These are phyloP conservation scores for Bos indicus DNA, from an alignment of 2,113 vertebrate genomes.

Conservation along the genomic window DNA sequence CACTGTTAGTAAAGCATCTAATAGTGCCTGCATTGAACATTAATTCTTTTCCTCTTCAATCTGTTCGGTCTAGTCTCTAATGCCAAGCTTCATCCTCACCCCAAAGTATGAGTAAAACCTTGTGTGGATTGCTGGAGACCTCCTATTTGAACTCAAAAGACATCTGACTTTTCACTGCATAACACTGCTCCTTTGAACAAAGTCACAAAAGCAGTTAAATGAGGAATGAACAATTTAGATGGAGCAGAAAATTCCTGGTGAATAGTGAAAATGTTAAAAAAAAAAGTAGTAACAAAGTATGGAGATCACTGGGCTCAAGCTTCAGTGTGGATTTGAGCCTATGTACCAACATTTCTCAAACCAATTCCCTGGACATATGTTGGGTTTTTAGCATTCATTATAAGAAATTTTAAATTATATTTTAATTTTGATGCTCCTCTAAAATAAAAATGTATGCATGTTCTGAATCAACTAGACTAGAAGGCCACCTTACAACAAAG, in stretches of 20 bases:
- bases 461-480: neutral
- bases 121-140: neutral
- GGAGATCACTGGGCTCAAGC: neutral
- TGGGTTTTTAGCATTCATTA: neutral
- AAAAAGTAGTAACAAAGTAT: neutral
- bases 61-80: neutral
- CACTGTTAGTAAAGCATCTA: neutral
- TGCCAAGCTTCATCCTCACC: neutral
- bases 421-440: neutral
- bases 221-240: neutral
- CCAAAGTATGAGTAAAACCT: neutral
- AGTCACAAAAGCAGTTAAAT: neutral
- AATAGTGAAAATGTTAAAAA: neutral
- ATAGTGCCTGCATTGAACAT: neutral
- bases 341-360: neutral
- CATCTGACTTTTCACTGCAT: neutral
- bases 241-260: neutral
- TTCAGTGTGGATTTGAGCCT: neutral
- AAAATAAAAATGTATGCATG: neutral
- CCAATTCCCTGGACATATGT: neutral
- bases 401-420: neutral
- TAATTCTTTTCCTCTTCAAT: conserved; percentile 1
- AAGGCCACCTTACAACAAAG: neutral
- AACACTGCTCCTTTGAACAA: neutral
- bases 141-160: neutral